These are phyloP conservation scores for Limonius californicus DNA, from an alignment of 1,140 invertebrate species.

Conservation along the genomic window DNA sequence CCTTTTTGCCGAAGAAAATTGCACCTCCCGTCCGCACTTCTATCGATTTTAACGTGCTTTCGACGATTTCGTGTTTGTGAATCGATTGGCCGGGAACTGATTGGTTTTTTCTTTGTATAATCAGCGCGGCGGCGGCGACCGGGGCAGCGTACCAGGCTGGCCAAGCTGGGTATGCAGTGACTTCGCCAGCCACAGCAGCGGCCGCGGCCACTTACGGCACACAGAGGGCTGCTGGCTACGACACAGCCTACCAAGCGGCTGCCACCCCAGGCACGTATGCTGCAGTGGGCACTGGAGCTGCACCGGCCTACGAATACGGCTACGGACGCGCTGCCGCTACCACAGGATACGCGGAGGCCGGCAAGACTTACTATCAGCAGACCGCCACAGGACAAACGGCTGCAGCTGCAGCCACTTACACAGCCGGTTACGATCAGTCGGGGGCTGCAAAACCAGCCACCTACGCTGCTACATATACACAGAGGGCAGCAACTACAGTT, in stretches of 20 bases:
- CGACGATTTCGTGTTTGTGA: not conserved
- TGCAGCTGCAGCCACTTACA: conserved; percentile 62
- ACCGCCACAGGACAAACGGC: conserved; percentile 56
- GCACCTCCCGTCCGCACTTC: not conserved
- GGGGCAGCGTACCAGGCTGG: conserved; percentile 73
- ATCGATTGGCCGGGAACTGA: not conserved
- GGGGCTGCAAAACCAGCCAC: conserved; percentile 54
- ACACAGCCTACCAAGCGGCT: conserved; percentile 70
- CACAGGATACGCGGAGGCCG: conserved; percentile 57
- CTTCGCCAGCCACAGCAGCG: conserved; percentile 68
- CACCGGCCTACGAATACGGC: conserved; percentile 65
- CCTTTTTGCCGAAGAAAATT: not conserved
- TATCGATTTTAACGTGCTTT: no score
- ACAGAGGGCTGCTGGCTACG: conserved; percentile 72
- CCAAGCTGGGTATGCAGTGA: conserved; percentile 79
- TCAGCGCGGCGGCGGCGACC: conserved; percentile 49
- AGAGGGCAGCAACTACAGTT: conserved; percentile 38
- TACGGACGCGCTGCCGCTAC: conserved; percentile 59
- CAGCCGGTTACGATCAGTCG: conserved; percentile 61
- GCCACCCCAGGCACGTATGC: conserved; percentile 61
- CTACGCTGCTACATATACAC: conserved; percentile 54
- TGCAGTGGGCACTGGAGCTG: conserved; percentile 58
- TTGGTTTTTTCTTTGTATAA: not conserved
- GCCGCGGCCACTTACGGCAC: conserved; percentile 73
- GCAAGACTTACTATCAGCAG: conserved; percentile 64